Evolutionary conservation across 2,113 vertebrate genomes (phyloP).

Genomic region (Gnathonemus echidnorhynchus): DNA sequence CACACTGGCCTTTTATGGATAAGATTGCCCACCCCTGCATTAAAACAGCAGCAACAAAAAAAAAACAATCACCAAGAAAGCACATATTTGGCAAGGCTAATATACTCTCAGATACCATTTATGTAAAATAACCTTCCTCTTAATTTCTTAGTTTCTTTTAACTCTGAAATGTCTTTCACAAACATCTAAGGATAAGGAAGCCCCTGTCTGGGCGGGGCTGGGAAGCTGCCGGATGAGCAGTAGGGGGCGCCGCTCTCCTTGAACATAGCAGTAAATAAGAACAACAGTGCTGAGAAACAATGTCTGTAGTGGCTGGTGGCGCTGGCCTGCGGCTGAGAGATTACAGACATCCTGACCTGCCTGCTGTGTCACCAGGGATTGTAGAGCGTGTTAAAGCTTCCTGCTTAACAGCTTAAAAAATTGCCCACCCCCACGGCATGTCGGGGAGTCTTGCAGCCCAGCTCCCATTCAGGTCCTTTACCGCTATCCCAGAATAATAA

Average conservation of each 20-base stretch:
- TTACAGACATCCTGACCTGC: background rate
- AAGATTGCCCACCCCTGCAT: background rate
- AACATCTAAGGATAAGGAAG: background rate
- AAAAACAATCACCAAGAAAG: background rate
- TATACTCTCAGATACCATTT: background rate
- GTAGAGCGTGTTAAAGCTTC: background rate
- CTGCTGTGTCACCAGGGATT: background rate
- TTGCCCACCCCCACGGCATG: background rate
- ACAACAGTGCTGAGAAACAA: background rate
- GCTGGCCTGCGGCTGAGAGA: background rate
- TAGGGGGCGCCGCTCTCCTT: background rate
- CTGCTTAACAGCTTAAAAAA: background rate
- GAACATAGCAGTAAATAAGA: background rate
- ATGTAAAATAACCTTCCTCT: background rate
- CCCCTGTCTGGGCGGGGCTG: background rate
- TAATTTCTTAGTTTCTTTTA: background rate
- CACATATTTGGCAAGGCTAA: background rate
- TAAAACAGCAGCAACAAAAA: background rate
- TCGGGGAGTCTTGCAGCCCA: background rate
- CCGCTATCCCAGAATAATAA: background rate
- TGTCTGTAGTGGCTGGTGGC: background rate
- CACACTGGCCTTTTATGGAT: background rate
- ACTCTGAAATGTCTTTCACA: background rate
- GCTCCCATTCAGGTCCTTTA: background rate
- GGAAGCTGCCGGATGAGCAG: background rate